phyloP scores from a whole-genome alignment of 2,888 invertebrate species.

The Notodonta dromedarius region DNA sequence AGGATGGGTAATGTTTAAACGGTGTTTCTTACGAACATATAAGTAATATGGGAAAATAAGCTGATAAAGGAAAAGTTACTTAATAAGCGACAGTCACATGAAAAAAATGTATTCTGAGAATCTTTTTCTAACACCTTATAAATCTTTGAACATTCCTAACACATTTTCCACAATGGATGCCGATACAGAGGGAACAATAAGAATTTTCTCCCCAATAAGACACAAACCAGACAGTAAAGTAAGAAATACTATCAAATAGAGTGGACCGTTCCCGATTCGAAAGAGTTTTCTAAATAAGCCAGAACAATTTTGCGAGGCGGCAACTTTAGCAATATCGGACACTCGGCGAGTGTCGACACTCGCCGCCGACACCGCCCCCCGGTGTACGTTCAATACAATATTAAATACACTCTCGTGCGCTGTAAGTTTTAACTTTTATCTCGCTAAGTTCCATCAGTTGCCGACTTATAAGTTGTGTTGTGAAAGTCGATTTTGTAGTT shows the following conservation, averaged over 20 bases:
- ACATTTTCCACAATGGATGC: too few relatives aligned
- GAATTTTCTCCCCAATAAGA: too few relatives aligned
- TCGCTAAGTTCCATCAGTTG: slow-evolving; percentile 21
- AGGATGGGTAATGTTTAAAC: too few relatives aligned
- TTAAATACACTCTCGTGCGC: slow-evolving; percentile 35
- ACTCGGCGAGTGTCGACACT: slow-evolving; percentile 35
- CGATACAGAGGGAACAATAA: too few relatives aligned
- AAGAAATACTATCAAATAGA: slow-evolving; percentile 16
- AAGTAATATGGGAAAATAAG: too few relatives aligned
- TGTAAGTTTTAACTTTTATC: slow-evolving; percentile 17
- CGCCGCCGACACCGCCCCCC: slow-evolving; percentile 33
- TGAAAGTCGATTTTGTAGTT: slow-evolving; percentile 19
- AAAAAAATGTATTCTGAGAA: too few relatives aligned
- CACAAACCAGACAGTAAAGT: background rate
- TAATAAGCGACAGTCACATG: too few relatives aligned
- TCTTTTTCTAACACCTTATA: too few relatives aligned
- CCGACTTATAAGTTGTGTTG: slow-evolving; percentile 23
- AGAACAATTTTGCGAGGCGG: slow-evolving; percentile 35
- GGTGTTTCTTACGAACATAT: too few relatives aligned
- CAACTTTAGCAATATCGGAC: slow-evolving; percentile 53
- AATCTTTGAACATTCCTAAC: too few relatives aligned
- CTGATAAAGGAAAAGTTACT: too few relatives aligned
- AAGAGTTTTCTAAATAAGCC: slow-evolving; percentile 44
- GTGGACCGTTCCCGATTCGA: slow-evolving; percentile 27
- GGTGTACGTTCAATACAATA: slow-evolving; percentile 45